Evolutionary conservation across 2,113 vertebrate species (phyloP), one percentile per base, ranked within the genome.

Genomic region (Trematomus loennbergii): DNA sequence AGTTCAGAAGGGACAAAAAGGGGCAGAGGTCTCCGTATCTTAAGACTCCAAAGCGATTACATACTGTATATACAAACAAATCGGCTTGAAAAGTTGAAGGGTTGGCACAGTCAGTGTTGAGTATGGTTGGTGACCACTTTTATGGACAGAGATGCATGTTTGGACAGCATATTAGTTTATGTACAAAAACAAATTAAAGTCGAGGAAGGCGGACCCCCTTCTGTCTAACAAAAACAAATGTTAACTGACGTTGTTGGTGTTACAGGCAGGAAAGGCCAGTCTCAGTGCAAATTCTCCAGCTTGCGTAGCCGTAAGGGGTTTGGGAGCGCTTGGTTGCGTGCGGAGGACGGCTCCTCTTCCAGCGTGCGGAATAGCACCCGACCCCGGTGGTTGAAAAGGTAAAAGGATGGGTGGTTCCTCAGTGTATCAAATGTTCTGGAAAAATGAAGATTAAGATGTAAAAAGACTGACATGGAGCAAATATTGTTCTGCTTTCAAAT

Each of bases 381-480:
- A 78, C 97, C 98, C 75, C 97, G 96, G 88, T 99, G 97, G 87
- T 99, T 99, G 95, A 99, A 99, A 84, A 98, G 95, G 91, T 99
- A 99, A 94, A 99, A 99, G 67, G 97, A 99, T 0, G 97, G 98
- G 69, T 98, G 98, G 93, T 99, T 99, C 94, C 97, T 97, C 96
- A 99, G 96, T 0, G 97, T 99, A 89, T 99, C 98, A 91, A 99
- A 99, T 1, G 97, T 98, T 94, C 97, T 99, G 91, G 54, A 6
- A 49, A 81, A 8, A 66, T 16, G 58, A 6, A 18, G 29, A 8
- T 1, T 13, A 17, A 13, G 3, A 53, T 33, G 12, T 58, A 2
- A 53, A 20, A 63, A 55, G 0, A n/a, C 18, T 9, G 15, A 1
- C 20, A 22, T 1, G 3, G n/a, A 3, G 43, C 7, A 20, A 64